These are phyloP conservation scores for Bhutanitis thaidina DNA, from an alignment of 2,888 invertebrate species.

Conservation along the genomic window DNA sequence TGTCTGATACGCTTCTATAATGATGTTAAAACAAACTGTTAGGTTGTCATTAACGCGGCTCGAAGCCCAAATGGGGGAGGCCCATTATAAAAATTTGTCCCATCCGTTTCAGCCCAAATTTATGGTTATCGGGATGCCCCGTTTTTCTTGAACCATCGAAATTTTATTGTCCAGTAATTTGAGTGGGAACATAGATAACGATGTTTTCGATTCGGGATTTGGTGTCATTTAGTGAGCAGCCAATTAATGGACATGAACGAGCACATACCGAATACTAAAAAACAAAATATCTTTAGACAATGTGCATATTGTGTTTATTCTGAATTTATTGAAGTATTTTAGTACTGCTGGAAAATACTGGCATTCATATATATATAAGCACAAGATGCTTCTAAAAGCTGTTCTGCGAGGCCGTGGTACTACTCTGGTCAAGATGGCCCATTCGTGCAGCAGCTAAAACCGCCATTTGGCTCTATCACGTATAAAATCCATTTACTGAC, in stretches of 20 bases:
- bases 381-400: too few relatives aligned
- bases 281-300: background rate
- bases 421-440: too few relatives aligned
- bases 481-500: too few relatives aligned
- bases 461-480: too few relatives aligned
- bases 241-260: slow-evolving; percentile 52
- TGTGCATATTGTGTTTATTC: too few relatives aligned
- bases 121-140: slow-evolving; percentile 74
- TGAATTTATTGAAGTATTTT: too few relatives aligned
- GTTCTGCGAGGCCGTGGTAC: too few relatives aligned
- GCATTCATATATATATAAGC: too few relatives aligned
- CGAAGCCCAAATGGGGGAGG: slow-evolving; percentile 69
- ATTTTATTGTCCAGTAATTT: slow-evolving; percentile 74
- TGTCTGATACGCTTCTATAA: slow-evolving; percentile 75
- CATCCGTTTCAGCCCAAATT: slow-evolving; percentile 76
- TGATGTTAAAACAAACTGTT: slow-evolving; percentile 80
- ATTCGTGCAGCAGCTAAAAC: too few relatives aligned
- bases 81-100: slow-evolving; percentile 80
- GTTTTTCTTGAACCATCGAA: slow-evolving; percentile 69
- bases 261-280: slow-evolving; percentile 24
- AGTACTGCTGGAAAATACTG: too few relatives aligned
- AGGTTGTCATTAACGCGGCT: slow-evolving; percentile 76
- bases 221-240: slow-evolving; percentile 53
- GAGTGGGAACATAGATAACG: slow-evolving; percentile 76
- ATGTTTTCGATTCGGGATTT: slow-evolving; percentile 64